A percentile compares a stretch with the other conserved stretches of the same genome.
These are phyloP conservation scores for Aspidiotus destructor DNA, from an alignment of 2,888 invertebrate genomes.

Conservation along the genomic window DNA sequence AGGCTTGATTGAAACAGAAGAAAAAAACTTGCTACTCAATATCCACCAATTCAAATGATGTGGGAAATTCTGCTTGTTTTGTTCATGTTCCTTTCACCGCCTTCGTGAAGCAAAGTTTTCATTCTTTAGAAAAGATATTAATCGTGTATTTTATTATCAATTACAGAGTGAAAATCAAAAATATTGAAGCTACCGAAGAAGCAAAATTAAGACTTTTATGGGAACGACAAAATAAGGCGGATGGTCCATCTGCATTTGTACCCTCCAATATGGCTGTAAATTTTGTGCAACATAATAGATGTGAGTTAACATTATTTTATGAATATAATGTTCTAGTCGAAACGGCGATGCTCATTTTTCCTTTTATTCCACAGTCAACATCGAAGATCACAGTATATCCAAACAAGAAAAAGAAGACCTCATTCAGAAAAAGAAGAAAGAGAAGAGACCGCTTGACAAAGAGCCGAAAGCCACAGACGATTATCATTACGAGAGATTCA, in stretches of 20 bases:
- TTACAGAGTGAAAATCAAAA: slow-evolving; percentile 81
- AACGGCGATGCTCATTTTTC: neutral
- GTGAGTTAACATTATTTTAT: slow-evolving; percentile 46
- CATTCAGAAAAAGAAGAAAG: slow-evolving; percentile 43
- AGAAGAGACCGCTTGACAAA: slow-evolving; percentile 41
- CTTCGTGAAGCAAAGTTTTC: neutral
- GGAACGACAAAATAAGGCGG: slow-evolving; percentile 83
- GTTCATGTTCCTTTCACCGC: no score
- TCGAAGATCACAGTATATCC: slow-evolving; percentile 58
- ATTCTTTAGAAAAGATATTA: neutral
- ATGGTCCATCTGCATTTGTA: slow-evolving; percentile 88
- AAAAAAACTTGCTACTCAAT: no score
- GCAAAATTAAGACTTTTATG: slow-evolving; percentile 86
- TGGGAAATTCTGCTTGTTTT: no score
- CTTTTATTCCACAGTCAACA: slow-evolving; percentile 58
- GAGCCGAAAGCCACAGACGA: slow-evolving; percentile 93
- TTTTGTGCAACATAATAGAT: slow-evolving; percentile 94
- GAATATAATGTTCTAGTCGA: neutral
- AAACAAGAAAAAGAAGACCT: slow-evolving; percentile 50
- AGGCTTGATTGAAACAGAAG: neutral
- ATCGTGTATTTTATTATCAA: neutral
- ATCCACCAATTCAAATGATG: no score
- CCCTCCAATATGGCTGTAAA: slow-evolving; percentile 98
- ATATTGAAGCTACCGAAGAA: slow-evolving; percentile 98
- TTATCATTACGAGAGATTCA: slow-evolving; percentile 92